phyloP scores from a whole-genome alignment of 2,888 invertebrate genomes.

The Anoplius nigerrimus region DNA sequence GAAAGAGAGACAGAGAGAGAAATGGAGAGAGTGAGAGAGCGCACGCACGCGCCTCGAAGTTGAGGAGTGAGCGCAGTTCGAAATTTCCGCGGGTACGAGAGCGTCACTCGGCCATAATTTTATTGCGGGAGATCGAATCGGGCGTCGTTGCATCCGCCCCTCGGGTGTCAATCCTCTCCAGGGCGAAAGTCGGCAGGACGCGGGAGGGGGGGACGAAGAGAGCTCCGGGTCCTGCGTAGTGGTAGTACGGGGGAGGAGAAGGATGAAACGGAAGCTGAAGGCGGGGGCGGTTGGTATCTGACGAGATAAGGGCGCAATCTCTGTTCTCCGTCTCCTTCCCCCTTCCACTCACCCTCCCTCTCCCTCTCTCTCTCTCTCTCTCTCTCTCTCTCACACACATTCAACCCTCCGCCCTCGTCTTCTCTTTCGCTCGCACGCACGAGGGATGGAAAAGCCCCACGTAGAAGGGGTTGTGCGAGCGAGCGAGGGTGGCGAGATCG shows the following conservation, averaged over 20 bases:
- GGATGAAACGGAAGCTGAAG: conserved; percentile 37
- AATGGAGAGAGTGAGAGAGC: conserved; percentile 20
- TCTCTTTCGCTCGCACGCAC: conserved; percentile 46
- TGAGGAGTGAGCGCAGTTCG: conserved; percentile 10
- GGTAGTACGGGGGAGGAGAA: conserved; percentile 21
- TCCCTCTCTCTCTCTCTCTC: conserved; percentile 29
- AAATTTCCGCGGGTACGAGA: background rate
- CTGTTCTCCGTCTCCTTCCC: conserved; percentile 36
- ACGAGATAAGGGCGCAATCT: conserved; percentile 70
- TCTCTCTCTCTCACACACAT: conserved; percentile 39
- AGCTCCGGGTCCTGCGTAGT: conserved; percentile 1
- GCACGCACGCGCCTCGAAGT: too few relatives aligned
- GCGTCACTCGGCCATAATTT: conserved; percentile 5
- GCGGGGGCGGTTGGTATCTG: conserved; percentile 57
- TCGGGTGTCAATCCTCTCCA: conserved; percentile 17
- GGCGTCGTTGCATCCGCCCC: conserved; percentile 7
- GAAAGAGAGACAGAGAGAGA: conserved; percentile 15
- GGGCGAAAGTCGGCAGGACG: conserved; percentile 31
- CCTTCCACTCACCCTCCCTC: conserved; percentile 25
- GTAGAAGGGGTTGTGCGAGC: conserved; percentile 14
- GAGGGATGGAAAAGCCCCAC: conserved; percentile 22
- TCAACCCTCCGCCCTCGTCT: conserved; percentile 43
- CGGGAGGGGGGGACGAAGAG: conserved; percentile 10
- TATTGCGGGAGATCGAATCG: conserved; percentile 6
- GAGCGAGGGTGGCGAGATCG: conserved; percentile 2